phyloP scores from a whole-genome alignment of 2,113 vertebrate genomes.

The Alethe diademata region DNA sequence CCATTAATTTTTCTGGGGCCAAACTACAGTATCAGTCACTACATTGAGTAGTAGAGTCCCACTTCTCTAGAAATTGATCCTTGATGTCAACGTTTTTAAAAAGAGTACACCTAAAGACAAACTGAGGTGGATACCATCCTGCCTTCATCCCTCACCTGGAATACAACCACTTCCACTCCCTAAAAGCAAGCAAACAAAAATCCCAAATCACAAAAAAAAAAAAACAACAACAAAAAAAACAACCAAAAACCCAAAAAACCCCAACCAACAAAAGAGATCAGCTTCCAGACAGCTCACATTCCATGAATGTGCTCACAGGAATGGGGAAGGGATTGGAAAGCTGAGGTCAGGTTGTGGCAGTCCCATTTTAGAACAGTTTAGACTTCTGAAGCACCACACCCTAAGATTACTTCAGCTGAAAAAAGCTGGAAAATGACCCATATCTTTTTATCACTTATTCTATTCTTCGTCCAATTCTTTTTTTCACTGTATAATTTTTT shows the following conservation, averaged over 20 bases:
- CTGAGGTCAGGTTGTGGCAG: not conserved
- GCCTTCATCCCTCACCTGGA: not conserved
- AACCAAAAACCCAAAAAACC: too few species aligned
- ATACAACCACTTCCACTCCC: not conserved
- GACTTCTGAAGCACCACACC: slow-evolving; percentile 2
- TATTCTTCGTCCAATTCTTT: not conserved
- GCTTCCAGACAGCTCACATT: not conserved
- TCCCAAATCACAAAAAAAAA: not conserved
- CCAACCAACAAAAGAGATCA: not conserved
- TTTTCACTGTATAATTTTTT: not conserved
- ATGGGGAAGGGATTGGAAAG: slow-evolving; percentile 21
- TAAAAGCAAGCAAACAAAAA: not conserved
- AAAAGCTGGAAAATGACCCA: not conserved
- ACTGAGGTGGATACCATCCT: not conserved
- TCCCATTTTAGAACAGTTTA: slow-evolving; percentile 26
- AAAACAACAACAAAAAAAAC: not conserved
- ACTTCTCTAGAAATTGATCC: not conserved
- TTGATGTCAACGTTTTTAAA: not conserved
- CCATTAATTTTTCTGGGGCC: not conserved
- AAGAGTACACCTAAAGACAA: not conserved
- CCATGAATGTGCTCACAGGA: not conserved
- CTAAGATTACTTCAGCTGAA: not conserved
- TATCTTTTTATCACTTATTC: not conserved
- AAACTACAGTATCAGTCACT: not conserved
- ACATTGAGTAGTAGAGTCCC: not conserved